phyloP scores from a whole-genome alignment of 2,113 vertebrate genomes.

The Ariopsis seemanni region DNA sequence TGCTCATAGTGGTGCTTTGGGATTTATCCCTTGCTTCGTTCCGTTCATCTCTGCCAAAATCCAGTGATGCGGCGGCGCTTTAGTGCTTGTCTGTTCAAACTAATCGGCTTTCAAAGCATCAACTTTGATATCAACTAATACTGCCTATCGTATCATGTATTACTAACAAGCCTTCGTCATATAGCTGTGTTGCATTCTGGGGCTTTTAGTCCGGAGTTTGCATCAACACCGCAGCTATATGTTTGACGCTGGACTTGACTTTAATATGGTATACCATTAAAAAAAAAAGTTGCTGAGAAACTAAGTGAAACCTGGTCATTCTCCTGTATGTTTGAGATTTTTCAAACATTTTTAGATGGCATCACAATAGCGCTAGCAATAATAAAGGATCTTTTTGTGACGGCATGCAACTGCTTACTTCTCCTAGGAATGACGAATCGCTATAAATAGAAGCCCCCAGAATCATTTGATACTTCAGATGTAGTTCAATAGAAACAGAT shows the following conservation, averaged over 20 bases:
- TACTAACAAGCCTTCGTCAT: neutral
- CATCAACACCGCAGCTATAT: neutral
- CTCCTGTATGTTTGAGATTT: neutral
- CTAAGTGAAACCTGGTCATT: neutral
- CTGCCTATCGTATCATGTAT: accelerated
- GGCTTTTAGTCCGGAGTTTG: neutral
- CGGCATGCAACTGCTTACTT: neutral
- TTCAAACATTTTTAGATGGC: neutral
- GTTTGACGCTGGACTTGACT: neutral
- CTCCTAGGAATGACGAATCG: neutral
- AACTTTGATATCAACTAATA: neutral
- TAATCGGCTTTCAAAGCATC: neutral
- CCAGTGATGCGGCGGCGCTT: neutral
- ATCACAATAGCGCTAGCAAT: neutral
- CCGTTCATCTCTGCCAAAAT: no score
- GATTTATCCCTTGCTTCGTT: neutral
- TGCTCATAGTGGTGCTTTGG: no score
- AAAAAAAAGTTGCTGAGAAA: neutral
- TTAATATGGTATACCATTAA: neutral
- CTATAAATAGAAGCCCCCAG: no score
- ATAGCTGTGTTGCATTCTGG: neutral
- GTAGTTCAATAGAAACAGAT: neutral
- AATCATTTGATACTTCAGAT: neutral
- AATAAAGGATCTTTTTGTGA: neutral
- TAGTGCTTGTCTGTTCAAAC: neutral